Conservation (phyloP, 1,140 invertebrate species). For the Sinella curviseta region DNA sequence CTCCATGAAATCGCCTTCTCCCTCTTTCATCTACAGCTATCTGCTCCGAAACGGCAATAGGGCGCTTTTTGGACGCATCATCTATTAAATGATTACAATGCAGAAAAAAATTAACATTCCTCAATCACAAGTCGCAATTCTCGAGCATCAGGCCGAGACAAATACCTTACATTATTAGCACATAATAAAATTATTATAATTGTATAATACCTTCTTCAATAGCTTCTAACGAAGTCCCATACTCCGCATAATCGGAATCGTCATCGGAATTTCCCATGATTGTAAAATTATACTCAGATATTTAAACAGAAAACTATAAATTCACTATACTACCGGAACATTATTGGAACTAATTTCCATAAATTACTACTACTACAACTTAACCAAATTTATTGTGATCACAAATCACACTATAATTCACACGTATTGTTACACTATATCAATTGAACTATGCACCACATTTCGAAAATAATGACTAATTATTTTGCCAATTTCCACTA, state of each 20-base stretch:
- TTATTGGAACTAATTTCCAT: too few species aligned
- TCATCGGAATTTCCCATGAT: slow-evolving; percentile 58
- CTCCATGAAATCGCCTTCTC: slow-evolving; percentile 92
- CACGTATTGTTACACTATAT: too few species aligned
- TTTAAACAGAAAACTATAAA: too few species aligned
- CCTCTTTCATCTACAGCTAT: slow-evolving; percentile 87
- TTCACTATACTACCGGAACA: too few species aligned
- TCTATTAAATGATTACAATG: too few species aligned
- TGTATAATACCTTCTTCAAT: slow-evolving; percentile 72
- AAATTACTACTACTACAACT: too few species aligned
- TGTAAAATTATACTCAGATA: too few species aligned
- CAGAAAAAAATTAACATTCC: slow-evolving; percentile 30
- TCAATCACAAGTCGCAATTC: slow-evolving; percentile 24
- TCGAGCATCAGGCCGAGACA: slow-evolving; percentile 49
- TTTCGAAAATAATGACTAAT: too few species aligned
- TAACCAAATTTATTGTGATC: too few species aligned
- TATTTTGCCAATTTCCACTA: too few species aligned
- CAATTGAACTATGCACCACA: too few species aligned
- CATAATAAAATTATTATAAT: slow-evolving; percentile 32
- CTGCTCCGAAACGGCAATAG: slow-evolving; percentile 82
- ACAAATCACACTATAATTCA: too few species aligned
- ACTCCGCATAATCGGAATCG: slow-evolving; percentile 68
- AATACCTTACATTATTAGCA: slow-evolving; percentile 33
- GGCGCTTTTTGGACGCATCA: slow-evolving; percentile 75
- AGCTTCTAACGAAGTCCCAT: slow-evolving; percentile 73